Percentiles rank a stretch among this genome's conserved stretches.
Evolutionary conservation across 1,140 invertebrate genomes (phyloP).

Genomic region (Araneus ventricosus): DNA sequence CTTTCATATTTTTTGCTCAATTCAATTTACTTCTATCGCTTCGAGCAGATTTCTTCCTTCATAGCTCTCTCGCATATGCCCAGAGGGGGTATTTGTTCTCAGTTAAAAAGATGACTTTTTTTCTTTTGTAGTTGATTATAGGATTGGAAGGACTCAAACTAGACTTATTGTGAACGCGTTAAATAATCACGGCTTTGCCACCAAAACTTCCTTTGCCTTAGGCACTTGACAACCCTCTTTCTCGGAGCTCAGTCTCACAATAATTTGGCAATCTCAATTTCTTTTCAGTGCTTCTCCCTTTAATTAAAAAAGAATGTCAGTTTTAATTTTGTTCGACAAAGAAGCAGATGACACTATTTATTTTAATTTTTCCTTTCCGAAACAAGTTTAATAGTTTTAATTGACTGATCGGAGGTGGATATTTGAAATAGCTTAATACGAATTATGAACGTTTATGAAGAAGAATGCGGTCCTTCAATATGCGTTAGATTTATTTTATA

Average conservation of each 20-base stretch:
- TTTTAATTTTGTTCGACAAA: conserved; percentile 8
- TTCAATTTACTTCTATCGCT: conserved; percentile 69
- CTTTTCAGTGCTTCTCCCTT: conserved; percentile 29
- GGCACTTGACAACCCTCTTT: conserved; percentile 13
- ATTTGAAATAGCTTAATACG: not conserved
- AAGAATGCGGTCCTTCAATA: too few relatives aligned
- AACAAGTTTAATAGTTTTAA: not conserved
- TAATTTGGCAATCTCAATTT: conserved; percentile 64
- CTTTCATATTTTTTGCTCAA: conserved; percentile 52
- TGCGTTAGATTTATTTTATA: too few relatives aligned
- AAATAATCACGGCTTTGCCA: conserved; percentile 67
- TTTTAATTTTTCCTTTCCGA: not conserved
- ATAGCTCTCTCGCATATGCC: conserved; percentile 43
- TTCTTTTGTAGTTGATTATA: conserved; percentile 51
- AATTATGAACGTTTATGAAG: not conserved
- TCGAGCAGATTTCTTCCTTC: conserved; percentile 3
- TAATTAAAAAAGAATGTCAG: conserved; percentile 52
- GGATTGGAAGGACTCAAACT: conserved; percentile 34
- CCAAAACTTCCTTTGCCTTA: conserved; percentile 11
- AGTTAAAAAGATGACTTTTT: conserved; percentile 57
- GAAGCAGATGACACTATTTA: not conserved
- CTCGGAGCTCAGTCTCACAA: not conserved
- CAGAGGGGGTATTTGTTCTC: conserved; percentile 35
- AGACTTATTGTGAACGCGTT: conserved; percentile 58
- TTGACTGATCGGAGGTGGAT: not conserved